A percentile compares a stretch with the other conserved stretches of the same genome.
phyloP scores from a whole-genome alignment of 2,113 vertebrate genomes.

The Carassius gibelio region DNA sequence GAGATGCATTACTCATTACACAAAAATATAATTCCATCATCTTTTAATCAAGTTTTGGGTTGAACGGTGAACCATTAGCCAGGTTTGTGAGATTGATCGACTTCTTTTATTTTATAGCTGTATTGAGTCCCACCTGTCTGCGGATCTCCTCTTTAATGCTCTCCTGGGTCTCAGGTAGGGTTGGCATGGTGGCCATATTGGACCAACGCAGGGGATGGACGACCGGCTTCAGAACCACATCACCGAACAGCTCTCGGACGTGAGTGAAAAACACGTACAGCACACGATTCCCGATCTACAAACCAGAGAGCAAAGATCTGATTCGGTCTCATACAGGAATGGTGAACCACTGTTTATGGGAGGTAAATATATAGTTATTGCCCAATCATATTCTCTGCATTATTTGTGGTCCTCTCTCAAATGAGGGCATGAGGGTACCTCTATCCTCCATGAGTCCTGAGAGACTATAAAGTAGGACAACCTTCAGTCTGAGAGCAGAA shows the following conservation, averaged over 20 bases:
- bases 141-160: slow-evolving; percentile 97
- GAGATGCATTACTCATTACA: neutral
- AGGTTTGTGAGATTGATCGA: neutral
- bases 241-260: slow-evolving; percentile 91
- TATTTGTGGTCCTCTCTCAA: neutral
- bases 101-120: neutral
- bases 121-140: slow-evolving; percentile 80
- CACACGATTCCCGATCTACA: slow-evolving; percentile 95
- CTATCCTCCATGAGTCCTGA: neutral
- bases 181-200: slow-evolving; percentile 97
- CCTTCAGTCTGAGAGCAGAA: slow-evolving; percentile 1
- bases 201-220: slow-evolving; percentile 96
- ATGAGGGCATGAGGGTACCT: slow-evolving; percentile 12
- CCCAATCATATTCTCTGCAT: neutral
- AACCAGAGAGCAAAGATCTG: neutral
- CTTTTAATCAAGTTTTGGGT: neutral
- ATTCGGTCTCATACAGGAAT: neutral
- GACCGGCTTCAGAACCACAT: slow-evolving; percentile 86
- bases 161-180: slow-evolving; percentile 92
- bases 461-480: slow-evolving; percentile 9
- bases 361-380: neutral
- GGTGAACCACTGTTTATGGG: neutral
- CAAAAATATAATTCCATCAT: neutral
- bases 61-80: neutral
- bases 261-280: slow-evolving; percentile 97